Percentiles rank a stretch among this genome's conserved stretches.
These are phyloP conservation scores for Acanthurus tractus DNA, from an alignment of 2,797 vertebrate genomes.

Conservation along the genomic window DNA sequence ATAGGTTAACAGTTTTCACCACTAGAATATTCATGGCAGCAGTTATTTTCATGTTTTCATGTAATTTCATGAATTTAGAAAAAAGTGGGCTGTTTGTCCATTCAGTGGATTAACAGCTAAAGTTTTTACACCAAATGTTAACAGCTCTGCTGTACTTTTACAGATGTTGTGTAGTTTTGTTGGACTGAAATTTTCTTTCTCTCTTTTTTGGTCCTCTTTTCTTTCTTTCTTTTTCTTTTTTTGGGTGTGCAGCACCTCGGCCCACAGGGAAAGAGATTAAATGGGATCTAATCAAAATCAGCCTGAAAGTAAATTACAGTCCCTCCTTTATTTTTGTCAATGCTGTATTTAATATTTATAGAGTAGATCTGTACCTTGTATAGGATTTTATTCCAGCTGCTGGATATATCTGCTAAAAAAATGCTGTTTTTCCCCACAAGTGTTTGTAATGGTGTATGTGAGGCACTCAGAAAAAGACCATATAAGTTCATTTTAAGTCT, in stretches of 20 bases:
- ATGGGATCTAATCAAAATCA: constrained; percentile 39
- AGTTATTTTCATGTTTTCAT: constrained; percentile 20
- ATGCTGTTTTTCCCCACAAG: constrained; percentile 34
- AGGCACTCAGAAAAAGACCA: constrained; percentile 41
- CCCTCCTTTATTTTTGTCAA: constrained; percentile 27
- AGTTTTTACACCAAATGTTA: constrained; percentile 27
- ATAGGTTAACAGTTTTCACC: background rate
- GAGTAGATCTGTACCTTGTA: constrained; percentile 42
- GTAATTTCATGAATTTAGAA: constrained; percentile 12
- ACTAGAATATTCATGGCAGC: background rate
- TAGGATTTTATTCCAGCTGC: constrained; percentile 40
- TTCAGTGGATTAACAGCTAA: constrained; percentile 10
- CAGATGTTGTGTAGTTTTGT: constrained; percentile 23
- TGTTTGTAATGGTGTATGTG: constrained; percentile 58
- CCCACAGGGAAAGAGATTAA: constrained; percentile 42
- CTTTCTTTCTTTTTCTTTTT: too few relatives aligned
- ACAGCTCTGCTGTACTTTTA: constrained; percentile 34
- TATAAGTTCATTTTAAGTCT: background rate
- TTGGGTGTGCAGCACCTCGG: background rate
- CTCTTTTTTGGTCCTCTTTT: too few relatives aligned
- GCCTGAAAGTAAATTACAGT: constrained; percentile 13
- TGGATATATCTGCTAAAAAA: constrained; percentile 42
- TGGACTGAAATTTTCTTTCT: too few relatives aligned
- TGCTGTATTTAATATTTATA: constrained; percentile 49
- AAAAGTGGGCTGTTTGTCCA: constrained; percentile 8